These are phyloP conservation scores for Paramuricea clavata DNA, from an alignment of 92 coral and sea anemone genomes.

Conservation along the genomic window DNA sequence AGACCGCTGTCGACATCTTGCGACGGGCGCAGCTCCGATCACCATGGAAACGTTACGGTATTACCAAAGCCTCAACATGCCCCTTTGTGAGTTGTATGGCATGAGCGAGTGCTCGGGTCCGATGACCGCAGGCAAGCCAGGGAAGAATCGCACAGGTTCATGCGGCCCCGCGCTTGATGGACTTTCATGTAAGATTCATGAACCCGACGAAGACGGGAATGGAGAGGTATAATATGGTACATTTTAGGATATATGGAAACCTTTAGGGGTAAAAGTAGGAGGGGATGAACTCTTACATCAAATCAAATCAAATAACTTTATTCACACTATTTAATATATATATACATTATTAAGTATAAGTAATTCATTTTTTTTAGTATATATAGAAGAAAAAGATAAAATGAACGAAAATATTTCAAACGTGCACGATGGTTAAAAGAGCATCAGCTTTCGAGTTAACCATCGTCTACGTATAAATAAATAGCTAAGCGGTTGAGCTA, in stretches of 20 bases:
- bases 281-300: no score
- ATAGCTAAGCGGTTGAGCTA: no score
- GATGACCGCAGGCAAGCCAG: slow-evolving; percentile 76
- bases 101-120: slow-evolving; percentile 98
- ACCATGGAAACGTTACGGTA: slow-evolving; percentile 92
- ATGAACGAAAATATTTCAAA: no score
- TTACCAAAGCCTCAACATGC: slow-evolving; percentile 92
- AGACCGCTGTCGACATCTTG: slow-evolving; percentile 83
- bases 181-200: slow-evolving; percentile 66
- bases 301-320: no score
- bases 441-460: no score
- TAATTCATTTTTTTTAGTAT: no score
- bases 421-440: no score
- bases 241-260: neutral
- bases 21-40: slow-evolving; percentile 95
- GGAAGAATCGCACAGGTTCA: slow-evolving; percentile 74
- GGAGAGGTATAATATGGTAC: slow-evolving; percentile 76
- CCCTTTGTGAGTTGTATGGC: slow-evolving; percentile 91
- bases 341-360: no score
- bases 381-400: no score
- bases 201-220: slow-evolving; percentile 89
- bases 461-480: no score
- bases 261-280: no score
- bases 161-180: slow-evolving; percentile 87
- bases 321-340: no score